Conservation (phyloP, 2,113 vertebrate genomes). For the Toxotes chatareus region DNA sequence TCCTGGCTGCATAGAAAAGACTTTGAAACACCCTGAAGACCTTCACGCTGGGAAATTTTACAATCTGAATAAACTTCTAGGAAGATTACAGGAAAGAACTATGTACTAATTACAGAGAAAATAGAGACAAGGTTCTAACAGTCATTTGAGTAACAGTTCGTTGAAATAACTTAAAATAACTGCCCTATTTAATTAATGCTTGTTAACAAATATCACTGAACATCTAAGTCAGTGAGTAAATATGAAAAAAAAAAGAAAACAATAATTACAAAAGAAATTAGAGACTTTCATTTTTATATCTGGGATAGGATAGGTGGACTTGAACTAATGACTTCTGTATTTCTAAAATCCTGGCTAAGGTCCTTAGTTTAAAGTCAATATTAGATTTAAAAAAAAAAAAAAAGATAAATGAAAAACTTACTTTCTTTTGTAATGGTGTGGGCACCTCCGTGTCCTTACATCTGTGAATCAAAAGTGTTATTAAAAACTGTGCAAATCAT, state of each 20-base stretch:
- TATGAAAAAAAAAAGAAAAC: not conserved
- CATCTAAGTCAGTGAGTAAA: not conserved
- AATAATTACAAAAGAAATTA: not conserved
- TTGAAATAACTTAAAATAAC: not conserved
- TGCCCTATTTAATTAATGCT: not conserved
- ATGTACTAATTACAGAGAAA: not conserved
- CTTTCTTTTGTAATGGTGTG: conserved; percentile 85
- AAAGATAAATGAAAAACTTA: conserved; percentile 51
- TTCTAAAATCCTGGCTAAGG: not conserved
- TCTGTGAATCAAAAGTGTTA: conserved; percentile 46
- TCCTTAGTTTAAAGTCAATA: not conserved
- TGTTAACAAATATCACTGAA: not conserved
- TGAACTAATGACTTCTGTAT: not conserved
- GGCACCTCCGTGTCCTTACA: conserved; percentile 81
- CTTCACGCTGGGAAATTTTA: not conserved
- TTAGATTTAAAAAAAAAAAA: no score
- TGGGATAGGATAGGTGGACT: no score
- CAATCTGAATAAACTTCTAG: rapidly evolving
- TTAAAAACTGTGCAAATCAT: not conserved
- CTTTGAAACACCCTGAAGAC: not conserved
- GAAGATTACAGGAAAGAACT: not conserved
- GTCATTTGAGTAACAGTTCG: not conserved
- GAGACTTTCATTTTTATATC: no score
- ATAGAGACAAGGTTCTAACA: not conserved
- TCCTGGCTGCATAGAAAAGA: not conserved